Evolutionary conservation across 2,888 invertebrate genomes (phyloP).

Genomic region (Melanargia galathea): DNA sequence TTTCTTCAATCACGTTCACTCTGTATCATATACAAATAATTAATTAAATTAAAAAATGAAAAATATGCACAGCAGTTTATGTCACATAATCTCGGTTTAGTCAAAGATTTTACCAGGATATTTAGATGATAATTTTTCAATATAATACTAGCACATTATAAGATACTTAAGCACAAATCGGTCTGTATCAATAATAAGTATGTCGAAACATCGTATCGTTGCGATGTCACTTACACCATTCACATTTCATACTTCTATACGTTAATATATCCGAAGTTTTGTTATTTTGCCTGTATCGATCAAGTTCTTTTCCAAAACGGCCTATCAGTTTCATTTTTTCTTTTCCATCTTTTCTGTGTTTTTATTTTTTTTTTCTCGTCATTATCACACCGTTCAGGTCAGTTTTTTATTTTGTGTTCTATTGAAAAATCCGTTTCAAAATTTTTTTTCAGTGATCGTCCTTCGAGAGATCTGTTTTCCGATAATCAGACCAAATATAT

Average conservation of each 20-base stretch:
- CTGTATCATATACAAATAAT: conserved; percentile 71
- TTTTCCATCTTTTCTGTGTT: conserved; percentile 66
- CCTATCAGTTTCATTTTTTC: conserved; percentile 67
- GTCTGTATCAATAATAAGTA: conserved; percentile 29
- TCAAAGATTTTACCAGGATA: conserved; percentile 52
- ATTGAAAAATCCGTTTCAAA: conserved; percentile 51
- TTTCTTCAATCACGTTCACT: conserved; percentile 75
- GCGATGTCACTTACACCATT: conserved; percentile 63
- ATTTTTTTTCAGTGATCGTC: conserved; percentile 68
- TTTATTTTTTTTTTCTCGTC: conserved; percentile 50
- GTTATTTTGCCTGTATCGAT: conserved; percentile 75
- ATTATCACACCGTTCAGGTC: conserved; percentile 67
- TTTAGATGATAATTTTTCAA: conserved; percentile 49
- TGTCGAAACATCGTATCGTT: conserved; percentile 22
- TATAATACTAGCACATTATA: conserved; percentile 63
- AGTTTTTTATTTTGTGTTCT: conserved; percentile 49
- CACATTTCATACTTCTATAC: conserved; percentile 64
- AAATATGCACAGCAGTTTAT: conserved; percentile 68
- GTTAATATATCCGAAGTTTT: conserved; percentile 66
- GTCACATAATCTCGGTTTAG: conserved; percentile 66
- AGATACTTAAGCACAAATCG: conserved; percentile 55
- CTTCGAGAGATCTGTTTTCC: conserved; percentile 83
- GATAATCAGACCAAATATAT: conserved; percentile 63
- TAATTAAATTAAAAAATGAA: conserved; percentile 68
- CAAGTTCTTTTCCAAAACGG: conserved; percentile 82